A percentile compares a stretch with the other conserved stretches of the same genome.
Conservation (phyloP, 2,888 invertebrate genomes). For the Mesochorus sp. region DNA sequence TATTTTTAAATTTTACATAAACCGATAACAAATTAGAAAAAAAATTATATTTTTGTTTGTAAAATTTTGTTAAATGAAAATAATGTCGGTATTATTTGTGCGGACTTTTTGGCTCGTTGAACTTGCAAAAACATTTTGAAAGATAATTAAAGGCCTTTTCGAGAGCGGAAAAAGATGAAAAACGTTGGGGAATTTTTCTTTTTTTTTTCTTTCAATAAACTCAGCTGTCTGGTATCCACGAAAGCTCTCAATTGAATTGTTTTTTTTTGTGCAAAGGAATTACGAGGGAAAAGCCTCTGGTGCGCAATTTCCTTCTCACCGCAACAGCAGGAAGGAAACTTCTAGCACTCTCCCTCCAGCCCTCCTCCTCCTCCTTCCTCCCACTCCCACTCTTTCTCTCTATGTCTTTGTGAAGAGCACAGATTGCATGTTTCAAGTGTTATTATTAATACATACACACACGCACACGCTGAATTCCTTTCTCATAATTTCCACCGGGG, state of each 20-base stretch:
- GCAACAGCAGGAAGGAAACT: slow-evolving; percentile 26
- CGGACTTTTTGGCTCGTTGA: too few species aligned
- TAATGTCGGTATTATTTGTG: too few species aligned
- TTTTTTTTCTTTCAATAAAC: background rate
- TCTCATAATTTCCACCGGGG: slow-evolving; percentile 40
- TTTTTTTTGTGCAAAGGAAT: background rate
- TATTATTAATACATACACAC: slow-evolving; percentile 38
- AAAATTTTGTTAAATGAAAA: too few species aligned
- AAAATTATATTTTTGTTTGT: too few species aligned
- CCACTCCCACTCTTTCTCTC: too few species aligned
- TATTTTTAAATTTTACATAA: too few species aligned
- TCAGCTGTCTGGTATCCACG: background rate
- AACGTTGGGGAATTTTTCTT: background rate
- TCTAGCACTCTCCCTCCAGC: too few species aligned
- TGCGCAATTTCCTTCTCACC: slow-evolving; percentile 29
- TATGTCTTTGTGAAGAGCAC: slow-evolving; percentile 9
- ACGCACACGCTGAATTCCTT: slow-evolving; percentile 29
- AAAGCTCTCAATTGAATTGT: background rate
- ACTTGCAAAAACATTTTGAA: background rate
- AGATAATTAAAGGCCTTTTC: background rate
- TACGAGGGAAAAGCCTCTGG: slow-evolving; percentile 14
- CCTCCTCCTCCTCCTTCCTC: too few species aligned
- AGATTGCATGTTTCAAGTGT: slow-evolving; percentile 31
- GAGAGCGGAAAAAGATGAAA: background rate
- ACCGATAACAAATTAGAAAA: too few species aligned